Percentiles rank a stretch among this genome's conserved stretches.
phyloP scores from a whole-genome alignment of 2,797 vertebrate species.

The Melanotaenia parkinsoni region DNA sequence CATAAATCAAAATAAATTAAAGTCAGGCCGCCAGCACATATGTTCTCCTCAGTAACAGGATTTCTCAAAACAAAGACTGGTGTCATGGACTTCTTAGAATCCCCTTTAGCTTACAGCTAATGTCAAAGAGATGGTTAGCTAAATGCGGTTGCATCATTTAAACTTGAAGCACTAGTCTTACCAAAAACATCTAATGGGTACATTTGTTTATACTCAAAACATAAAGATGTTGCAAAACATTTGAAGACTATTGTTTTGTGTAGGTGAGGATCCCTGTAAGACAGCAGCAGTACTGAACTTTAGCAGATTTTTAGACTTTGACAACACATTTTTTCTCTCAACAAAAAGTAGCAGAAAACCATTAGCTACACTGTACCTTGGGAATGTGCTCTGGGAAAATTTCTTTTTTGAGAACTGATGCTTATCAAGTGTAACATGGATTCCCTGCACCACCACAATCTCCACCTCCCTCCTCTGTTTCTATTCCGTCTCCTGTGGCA shows the following conservation, averaged over 20 bases:
- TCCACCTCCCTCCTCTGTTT: constrained; percentile 3
- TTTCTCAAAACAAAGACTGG: constrained; percentile 14
- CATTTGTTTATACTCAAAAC: no score
- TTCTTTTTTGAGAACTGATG: background rate
- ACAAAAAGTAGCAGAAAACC: background rate
- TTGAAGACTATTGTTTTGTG: background rate
- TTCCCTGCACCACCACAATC: background rate
- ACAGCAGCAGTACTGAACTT: no score
- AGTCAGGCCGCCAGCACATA: constrained; percentile 58
- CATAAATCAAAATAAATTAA: constrained; percentile 76
- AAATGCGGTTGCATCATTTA: background rate
- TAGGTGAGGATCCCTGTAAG: background rate
- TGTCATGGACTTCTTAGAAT: constrained; percentile 5
- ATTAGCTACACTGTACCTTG: background rate
- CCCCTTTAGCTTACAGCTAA: background rate
- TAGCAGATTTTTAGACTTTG: no score
- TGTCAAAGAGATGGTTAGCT: constrained; percentile 3
- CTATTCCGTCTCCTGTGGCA: constrained; percentile 2
- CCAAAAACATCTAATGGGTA: no score
- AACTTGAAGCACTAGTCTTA: background rate
- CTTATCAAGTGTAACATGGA: constrained; percentile 21
- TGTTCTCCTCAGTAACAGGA: constrained; percentile 38
- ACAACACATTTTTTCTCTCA: no score
- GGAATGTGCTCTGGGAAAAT: background rate
- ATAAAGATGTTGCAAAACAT: no score